These are phyloP conservation scores for Rhinogobius similis DNA, from an alignment of 2,113 vertebrate genomes.

Conservation along the genomic window DNA sequence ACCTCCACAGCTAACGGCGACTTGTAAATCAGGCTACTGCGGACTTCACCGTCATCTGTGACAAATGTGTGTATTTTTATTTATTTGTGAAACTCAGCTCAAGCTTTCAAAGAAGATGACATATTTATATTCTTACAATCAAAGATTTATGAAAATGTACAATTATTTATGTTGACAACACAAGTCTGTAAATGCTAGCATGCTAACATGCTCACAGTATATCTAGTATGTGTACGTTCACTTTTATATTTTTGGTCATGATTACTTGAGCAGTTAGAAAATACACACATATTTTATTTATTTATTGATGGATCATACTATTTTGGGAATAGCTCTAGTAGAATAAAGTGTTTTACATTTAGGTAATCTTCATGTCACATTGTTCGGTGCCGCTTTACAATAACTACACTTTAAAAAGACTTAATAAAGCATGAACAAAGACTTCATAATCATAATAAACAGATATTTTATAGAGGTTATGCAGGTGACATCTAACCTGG, in stretches of 20 bases:
- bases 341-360: conserved; percentile 8
- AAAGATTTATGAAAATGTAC: not conserved
- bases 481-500: too few species aligned
- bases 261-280: not conserved
- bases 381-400: not conserved
- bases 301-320: not conserved
- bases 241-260: conserved; percentile 3
- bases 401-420: too few species aligned
- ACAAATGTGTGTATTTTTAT: not conserved
- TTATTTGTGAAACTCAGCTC: conserved; percentile 4
- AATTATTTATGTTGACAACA: conserved; percentile 5
- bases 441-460: too few species aligned
- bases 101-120: conserved; percentile 2
- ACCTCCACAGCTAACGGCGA: conserved; percentile 1
- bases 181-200: conserved; percentile 9
- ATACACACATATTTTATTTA: not conserved
- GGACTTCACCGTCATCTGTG: not conserved
- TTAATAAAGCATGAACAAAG: too few species aligned
- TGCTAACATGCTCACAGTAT: conserved; percentile 10
- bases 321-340: conserved; percentile 4
- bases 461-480: too few species aligned
- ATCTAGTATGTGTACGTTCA: conserved; percentile 1
- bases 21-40: not conserved
- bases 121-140: conserved; percentile 9
- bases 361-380: not conserved